Conservation (phyloP, 2,888 invertebrate genomes). For the Chrysolina americana region DNA sequence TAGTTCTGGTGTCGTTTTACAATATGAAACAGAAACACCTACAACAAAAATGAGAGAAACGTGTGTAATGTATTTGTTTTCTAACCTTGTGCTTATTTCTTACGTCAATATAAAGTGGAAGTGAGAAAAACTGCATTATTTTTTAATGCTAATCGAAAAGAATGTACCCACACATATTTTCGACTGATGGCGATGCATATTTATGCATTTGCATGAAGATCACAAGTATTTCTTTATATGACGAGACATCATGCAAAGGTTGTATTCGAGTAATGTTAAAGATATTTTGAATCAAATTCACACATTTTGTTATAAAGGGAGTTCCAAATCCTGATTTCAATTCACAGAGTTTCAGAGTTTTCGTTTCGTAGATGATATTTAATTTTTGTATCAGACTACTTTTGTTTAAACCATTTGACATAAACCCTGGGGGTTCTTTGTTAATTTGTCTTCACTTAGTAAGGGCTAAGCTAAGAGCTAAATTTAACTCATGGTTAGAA, state of each 20-base stretch:
- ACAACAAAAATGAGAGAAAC: conserved; percentile 44
- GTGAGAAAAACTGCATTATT: conserved; percentile 21
- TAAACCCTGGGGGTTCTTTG: too few relatives aligned
- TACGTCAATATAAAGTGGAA: not conserved
- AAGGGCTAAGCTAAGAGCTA: too few relatives aligned
- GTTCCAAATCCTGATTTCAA: too few relatives aligned
- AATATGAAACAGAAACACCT: conserved; percentile 46
- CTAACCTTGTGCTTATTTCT: conserved; percentile 20
- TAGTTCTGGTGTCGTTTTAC: conserved; percentile 31
- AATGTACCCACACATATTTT: conserved; percentile 15
- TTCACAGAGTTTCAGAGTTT: too few relatives aligned
- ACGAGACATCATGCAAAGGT: not conserved
- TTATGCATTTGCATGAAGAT: not conserved
- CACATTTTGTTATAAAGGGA: too few relatives aligned
- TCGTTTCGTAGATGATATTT: too few relatives aligned
- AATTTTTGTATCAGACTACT: too few relatives aligned
- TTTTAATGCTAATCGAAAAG: conserved; percentile 19
- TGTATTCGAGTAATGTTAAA: too few relatives aligned
- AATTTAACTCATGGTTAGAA: too few relatives aligned
- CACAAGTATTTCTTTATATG: not conserved
- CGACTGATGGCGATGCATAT: not conserved
- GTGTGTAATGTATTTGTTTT: conserved; percentile 25
- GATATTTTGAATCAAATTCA: too few relatives aligned
- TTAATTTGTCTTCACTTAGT: too few relatives aligned
- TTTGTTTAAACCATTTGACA: too few relatives aligned